Evolutionary conservation across 2,797 vertebrate genomes (phyloP), one percentile per base, ranked within the genome.

Genomic region (Hyperoplus immaculatus): DNA sequence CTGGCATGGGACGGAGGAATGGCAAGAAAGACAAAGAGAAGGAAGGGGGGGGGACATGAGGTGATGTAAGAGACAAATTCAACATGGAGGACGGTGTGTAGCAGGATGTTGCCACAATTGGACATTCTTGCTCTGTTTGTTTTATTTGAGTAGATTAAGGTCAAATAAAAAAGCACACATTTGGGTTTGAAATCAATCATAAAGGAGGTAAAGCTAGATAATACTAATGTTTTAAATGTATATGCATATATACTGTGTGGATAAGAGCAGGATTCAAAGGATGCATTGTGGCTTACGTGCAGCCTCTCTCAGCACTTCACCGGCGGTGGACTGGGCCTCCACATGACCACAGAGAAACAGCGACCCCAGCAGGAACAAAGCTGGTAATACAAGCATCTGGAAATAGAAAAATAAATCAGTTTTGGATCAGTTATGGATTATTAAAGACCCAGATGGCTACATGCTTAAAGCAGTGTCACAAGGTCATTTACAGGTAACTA

Each of bases 321-420:
- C 9, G 4, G 8, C 38, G 8, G 45, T 4, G 42, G 70, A 16
- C 4, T 75, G 53, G 18, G 65, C 53, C 41, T 72, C 80, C 18
- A 76, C 90, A 36, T 0, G 57, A 15, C 62, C 54, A 75, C 78
- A 88, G 89, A 89, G 66, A 84, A 77, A 88, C 78, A 95, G 89
- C 47, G 82, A 54, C 80, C 86, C 92, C 89, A 87, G 47, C 77
- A 95, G 88, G 88, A 88, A 81, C 42, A 92, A 38, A 69, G 63
- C 47, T 1, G 88, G 71, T 72, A 91, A 53, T 69, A 57, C 90
- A 86, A 47, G 42, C 81, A 88, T 89, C 91, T 94, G 77, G 4
- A 63, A 70, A 21, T 29, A 29, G 29, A 29, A 29, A 29, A 29
- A 29, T 29, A 45, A 42, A 41, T 39, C 3, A 41, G 16, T 38